Evolutionary conservation across 2,797 vertebrate genomes (phyloP), one percentile per base, ranked within the genome.

Genomic region (Helicolenus hilgendorfi): DNA sequence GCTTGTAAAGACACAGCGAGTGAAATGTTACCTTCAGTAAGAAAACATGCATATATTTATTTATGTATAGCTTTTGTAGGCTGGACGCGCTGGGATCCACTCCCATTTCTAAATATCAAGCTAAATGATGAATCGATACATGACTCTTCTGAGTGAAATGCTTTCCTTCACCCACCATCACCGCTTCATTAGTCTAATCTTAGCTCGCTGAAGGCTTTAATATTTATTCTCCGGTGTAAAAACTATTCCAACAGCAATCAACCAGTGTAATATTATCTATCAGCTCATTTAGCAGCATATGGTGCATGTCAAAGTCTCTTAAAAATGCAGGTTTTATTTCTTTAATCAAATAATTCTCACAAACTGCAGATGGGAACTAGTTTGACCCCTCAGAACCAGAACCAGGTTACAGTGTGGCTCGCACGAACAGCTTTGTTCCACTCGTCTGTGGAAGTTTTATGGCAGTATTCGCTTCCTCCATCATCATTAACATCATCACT

Each of bases 231-330:
- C 79, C 29, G 70, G 53, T 78, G 45, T 76, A 71, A 75, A 67
- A 79, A 79, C 8, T n/a, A 62, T 83, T 89, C 58, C 73, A 81
- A 24, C 73, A 65, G 82, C 86, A 73, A 84, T 85, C 83, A 72
- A 22, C 74, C 36, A 79, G 41, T 35, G 36, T 38, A 72, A 81
- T 79, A 85, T 79, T 77, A 78, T 72, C 81, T 33, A 75, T 56
- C 72, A 78, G 79, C 75, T 91, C 72, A 84, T 91, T 93, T 26
- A 86, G 72, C 92, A 83, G 79, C 85, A 85, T 69, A 89, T 90
- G 84, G 60, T 45, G 81, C 81, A 36, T 70, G 70, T 79, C 31
- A 85, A 22, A 85, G 24, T 22, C 70, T 59, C 60, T 63, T 79
- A 71, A 62, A 76, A 77, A 77, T 80, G 56, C 10, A 64, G 11